A percentile compares a stretch with the other conserved stretches of the same genome.
These are phyloP conservation scores for Cyclargus thomasi DNA, from an alignment of 1,140 invertebrate genomes.

Conservation along the genomic window DNA sequence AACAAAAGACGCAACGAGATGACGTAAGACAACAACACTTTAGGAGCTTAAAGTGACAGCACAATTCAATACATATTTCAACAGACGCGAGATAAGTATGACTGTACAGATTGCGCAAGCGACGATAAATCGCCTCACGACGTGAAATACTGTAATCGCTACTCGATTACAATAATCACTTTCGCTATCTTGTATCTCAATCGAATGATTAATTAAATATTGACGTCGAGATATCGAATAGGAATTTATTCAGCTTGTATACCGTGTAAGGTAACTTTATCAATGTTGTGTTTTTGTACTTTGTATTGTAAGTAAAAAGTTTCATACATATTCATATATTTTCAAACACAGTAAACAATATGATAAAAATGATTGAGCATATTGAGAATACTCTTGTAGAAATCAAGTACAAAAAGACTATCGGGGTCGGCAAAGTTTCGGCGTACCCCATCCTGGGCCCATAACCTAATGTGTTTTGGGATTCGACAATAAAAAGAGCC, in stretches of 20 bases:
- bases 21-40: neutral
- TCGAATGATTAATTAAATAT: slow-evolving; percentile 9
- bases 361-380: neutral
- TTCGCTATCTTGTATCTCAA: slow-evolving; percentile 6
- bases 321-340: no score
- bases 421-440: neutral
- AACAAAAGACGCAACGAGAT: neutral
- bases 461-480: slow-evolving; percentile 54
- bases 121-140: slow-evolving; percentile 10
- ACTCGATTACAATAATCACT: slow-evolving; percentile 13
- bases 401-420: neutral
- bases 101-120: neutral
- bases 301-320: neutral
- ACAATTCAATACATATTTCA: slow-evolving; percentile 3
- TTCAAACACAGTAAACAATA: no score
- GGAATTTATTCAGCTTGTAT: neutral
- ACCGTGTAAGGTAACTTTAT: neutral
- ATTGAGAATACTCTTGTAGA: neutral
- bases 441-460: slow-evolving; percentile 25
- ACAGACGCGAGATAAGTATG: neutral
- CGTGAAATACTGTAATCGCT: neutral
- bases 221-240: neutral
- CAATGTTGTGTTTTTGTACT: neutral
- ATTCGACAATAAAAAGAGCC: slow-evolving; percentile 68
- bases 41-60: neutral